phyloP scores from a whole-genome alignment of 2,888 invertebrate species.

The Acanthoscelides obtectus region DNA sequence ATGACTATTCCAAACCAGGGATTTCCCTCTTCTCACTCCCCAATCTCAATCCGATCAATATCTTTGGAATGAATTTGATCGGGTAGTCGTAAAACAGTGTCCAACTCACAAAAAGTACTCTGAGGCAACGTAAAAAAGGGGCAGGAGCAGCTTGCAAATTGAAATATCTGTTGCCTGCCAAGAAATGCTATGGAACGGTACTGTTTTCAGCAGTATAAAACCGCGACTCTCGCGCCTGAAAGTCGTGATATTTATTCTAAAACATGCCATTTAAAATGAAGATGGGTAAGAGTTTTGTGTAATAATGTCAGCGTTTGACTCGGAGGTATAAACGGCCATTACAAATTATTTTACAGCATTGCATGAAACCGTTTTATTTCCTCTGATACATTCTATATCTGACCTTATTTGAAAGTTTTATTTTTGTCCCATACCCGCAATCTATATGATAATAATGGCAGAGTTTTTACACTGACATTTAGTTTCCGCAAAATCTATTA shows the following conservation, averaged over 20 bases:
- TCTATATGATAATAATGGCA: not conserved
- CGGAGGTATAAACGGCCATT: not conserved
- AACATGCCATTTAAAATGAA: conserved; percentile 14
- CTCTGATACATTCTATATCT: not conserved
- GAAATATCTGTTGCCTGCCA: too few species aligned
- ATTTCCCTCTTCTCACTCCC: too few species aligned
- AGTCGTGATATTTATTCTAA: conserved; percentile 12
- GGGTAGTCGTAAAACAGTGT: too few species aligned
- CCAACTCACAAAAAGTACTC: too few species aligned
- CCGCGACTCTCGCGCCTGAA: not conserved
- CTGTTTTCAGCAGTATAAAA: not conserved
- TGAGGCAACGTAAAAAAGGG: too few species aligned
- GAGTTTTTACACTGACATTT: not conserved
- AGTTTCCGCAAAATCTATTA: not conserved
- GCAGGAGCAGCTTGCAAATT: too few species aligned
- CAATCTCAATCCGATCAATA: too few species aligned
- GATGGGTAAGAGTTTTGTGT: conserved; percentile 7
- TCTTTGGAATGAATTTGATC: too few species aligned
- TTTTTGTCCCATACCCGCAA: not conserved
- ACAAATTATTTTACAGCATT: not conserved
- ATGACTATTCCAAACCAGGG: too few species aligned
- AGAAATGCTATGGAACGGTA: not conserved
- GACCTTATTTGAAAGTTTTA: not conserved
- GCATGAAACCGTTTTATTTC: not conserved
- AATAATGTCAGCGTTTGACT: conserved; percentile 5